Conservation (phyloP, 2,797 vertebrate species). For the Lacerta agilis region DNA sequence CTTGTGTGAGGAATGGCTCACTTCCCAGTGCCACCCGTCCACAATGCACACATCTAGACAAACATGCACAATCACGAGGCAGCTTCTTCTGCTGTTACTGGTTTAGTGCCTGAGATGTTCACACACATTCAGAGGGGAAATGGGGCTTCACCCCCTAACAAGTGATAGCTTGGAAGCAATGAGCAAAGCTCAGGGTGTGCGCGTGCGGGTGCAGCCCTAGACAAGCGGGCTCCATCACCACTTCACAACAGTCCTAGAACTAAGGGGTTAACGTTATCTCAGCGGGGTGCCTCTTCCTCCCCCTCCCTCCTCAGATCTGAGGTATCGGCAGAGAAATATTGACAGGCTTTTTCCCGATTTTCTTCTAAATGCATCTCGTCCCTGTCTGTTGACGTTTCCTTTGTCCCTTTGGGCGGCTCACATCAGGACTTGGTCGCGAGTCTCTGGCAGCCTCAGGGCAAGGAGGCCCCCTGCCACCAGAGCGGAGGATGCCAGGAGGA, state of each 20-base stretch:
- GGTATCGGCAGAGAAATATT: not conserved
- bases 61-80: not conserved
- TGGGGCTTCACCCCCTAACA: not conserved
- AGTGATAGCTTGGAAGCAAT: slow-evolving; percentile 26
- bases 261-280: slow-evolving; percentile 31
- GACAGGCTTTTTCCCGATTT: slow-evolving; percentile 29
- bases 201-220: not conserved
- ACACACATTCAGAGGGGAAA: not conserved
- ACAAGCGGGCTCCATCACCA: slow-evolving; percentile 43
- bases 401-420: slow-evolving; percentile 69
- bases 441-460: slow-evolving; percentile 93
- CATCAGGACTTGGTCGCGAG: slow-evolving; percentile 92
- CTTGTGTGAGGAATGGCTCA: not conserved
- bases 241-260: slow-evolving; percentile 54
- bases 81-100: accelerated
- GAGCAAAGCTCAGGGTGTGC: slow-evolving; percentile 39
- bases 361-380: slow-evolving; percentile 41
- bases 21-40: not conserved
- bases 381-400: not conserved
- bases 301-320: slow-evolving; percentile 23
- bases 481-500: slow-evolving; percentile 92
- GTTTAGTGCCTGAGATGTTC: not conserved
- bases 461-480: slow-evolving; percentile 93
- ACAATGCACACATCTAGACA: not conserved
- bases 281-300: slow-evolving; percentile 24